Evolutionary conservation across 2,113 vertebrate species (phyloP).

Genomic region (Sapayoa aenigma): DNA sequence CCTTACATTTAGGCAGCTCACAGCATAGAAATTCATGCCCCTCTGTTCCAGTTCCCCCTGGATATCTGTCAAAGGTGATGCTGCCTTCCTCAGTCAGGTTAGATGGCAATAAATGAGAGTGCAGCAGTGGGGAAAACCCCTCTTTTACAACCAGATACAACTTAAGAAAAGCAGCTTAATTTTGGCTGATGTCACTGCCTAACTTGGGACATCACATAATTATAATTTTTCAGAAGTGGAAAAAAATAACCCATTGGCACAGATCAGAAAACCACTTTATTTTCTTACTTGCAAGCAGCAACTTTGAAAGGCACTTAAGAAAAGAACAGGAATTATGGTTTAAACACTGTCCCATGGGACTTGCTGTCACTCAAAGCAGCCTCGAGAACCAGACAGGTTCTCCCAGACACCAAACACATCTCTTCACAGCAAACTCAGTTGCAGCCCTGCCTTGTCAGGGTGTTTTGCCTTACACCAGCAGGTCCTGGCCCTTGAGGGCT

Average conservation of each 20-base stretch:
- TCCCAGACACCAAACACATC: rapidly evolving
- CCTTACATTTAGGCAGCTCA: background rate
- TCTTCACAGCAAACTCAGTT: background rate
- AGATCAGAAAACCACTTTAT: background rate
- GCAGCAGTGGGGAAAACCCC: background rate
- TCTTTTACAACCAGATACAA: background rate
- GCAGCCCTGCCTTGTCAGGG: background rate
- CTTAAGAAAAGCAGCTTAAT: background rate
- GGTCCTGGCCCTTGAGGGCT: background rate
- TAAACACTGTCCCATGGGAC: rapidly evolving
- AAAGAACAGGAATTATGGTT: background rate
- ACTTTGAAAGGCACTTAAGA: background rate
- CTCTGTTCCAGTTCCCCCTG: background rate
- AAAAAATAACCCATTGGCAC: rapidly evolving
- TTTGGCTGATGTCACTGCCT: background rate
- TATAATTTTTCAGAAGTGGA: background rate
- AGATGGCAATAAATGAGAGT: background rate
- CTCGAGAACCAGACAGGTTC: background rate
- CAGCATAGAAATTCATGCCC: rapidly evolving
- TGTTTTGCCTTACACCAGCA: background rate
- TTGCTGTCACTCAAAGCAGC: background rate
- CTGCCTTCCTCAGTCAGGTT: background rate
- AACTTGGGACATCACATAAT: background rate
- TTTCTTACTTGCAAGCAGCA: background rate
- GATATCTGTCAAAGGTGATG: background rate